These are phyloP conservation scores for Dicycla oo DNA, from an alignment of 2,888 invertebrate genomes.

Conservation along the genomic window DNA sequence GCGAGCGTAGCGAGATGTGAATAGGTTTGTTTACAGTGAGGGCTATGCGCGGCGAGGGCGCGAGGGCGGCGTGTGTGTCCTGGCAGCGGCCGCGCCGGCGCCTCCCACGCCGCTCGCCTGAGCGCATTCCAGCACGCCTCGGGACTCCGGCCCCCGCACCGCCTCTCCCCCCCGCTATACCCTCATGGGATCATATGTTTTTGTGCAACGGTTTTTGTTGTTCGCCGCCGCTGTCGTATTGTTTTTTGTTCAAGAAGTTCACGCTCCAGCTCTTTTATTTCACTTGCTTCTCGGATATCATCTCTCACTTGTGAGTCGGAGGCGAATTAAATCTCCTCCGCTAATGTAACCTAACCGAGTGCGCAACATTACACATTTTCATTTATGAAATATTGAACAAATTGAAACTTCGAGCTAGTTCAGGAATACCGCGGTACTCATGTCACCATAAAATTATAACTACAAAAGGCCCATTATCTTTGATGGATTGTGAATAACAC, in stretches of 20 bases:
- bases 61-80: conserved; percentile 78
- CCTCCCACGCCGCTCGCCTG: conserved; percentile 89
- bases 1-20: conserved; percentile 77
- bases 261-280: conserved; percentile 88
- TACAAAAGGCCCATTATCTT: conserved; percentile 43
- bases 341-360: conserved; percentile 34
- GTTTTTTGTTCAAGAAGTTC: conserved; percentile 86
- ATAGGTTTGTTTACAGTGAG: conserved; percentile 87
- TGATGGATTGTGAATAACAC: conserved; percentile 53
- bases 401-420: conserved; percentile 36
- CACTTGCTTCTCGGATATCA: conserved; percentile 84
- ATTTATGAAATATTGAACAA: conserved; percentile 54
- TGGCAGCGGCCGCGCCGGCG: conserved; percentile 77
- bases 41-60: conserved; percentile 71
- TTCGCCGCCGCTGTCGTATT: conserved; percentile 87
- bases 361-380: conserved; percentile 44
- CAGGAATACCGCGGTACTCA: conserved; percentile 20
- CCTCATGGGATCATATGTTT: conserved; percentile 90
- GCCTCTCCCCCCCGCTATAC: conserved; percentile 76
- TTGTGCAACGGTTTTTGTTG: conserved; percentile 91
- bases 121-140: conserved; percentile 90
- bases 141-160: conserved; percentile 77
- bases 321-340: conserved; percentile 61
- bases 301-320: conserved; percentile 72
- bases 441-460: conserved; percentile 50